Evolutionary conservation across 2,113 vertebrate species (phyloP).

Genomic region (Strigops habroptila): DNA sequence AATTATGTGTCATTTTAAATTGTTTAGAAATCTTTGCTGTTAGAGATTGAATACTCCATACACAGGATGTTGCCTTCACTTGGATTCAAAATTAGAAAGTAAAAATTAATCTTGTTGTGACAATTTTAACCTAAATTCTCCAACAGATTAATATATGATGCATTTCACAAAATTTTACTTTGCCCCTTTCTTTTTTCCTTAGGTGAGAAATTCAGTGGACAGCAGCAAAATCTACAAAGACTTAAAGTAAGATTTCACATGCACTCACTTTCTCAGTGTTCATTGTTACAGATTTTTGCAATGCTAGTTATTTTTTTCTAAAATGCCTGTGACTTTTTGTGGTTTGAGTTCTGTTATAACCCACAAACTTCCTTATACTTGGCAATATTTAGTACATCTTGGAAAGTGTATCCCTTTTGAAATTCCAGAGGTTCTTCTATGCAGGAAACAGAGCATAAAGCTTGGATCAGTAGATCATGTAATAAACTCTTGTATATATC

Average conservation of each 20-base stretch:
- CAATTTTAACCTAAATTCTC: background rate
- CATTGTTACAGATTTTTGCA: background rate
- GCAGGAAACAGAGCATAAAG: background rate
- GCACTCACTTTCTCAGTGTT: background rate
- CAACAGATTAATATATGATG: background rate
- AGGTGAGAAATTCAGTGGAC: conserved; percentile 62
- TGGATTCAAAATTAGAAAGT: background rate
- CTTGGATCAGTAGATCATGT: background rate
- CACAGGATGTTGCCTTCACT: background rate
- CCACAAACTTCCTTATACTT: background rate
- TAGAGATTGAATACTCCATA: background rate
- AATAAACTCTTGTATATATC: background rate
- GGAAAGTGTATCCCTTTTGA: background rate
- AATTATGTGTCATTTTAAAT: background rate
- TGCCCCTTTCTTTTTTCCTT: conserved; percentile 19
- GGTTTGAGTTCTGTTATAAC: background rate
- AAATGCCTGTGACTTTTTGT: background rate
- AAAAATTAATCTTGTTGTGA: background rate
- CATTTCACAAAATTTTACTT: conserved; percentile 1
- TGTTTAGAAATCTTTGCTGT: background rate
- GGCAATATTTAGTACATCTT: background rate
- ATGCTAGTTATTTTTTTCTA: background rate
- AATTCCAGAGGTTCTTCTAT: background rate
- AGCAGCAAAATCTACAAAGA: conserved; percentile 51
- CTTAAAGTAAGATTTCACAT: conserved; percentile 72